Evolutionary conservation across 2,888 invertebrate genomes (phyloP).

Genomic region (Volucella inflata): DNA sequence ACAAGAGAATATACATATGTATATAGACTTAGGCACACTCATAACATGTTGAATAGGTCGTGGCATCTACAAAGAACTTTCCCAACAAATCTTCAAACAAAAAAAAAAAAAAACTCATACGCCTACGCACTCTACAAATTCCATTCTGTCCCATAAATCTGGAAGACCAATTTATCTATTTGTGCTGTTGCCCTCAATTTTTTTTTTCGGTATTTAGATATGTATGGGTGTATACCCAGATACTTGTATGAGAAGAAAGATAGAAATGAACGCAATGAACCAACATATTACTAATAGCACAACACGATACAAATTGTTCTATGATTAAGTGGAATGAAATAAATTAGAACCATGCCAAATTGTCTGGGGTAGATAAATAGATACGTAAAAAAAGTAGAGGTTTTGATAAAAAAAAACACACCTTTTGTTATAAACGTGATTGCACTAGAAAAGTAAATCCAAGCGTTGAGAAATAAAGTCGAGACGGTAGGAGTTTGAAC

Average conservation of each 20-base stretch:
- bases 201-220: background rate
- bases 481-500: background rate
- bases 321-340: conserved; percentile 22
- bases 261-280: conserved; percentile 24
- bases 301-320: background rate
- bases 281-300: background rate
- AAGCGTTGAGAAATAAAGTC: background rate
- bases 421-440: conserved; percentile 8
- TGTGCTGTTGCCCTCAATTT: conserved; percentile 55
- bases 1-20: background rate
- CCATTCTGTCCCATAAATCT: conserved; percentile 46
- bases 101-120: background rate
- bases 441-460: background rate
- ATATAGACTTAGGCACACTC: background rate
- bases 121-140: conserved; percentile 24
- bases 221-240: background rate
- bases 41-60: conserved; percentile 51
- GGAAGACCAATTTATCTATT: conserved; percentile 53
- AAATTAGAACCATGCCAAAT: conserved; percentile 46
- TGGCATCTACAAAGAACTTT: conserved; percentile 31
- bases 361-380: conserved; percentile 31
- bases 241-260: background rate
- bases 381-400: background rate
- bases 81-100: conserved; percentile 21
- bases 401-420: no score